Base-by-base conservation (phyloP, 2,113 vertebrate species). In the Carassius gibelio region DNA sequence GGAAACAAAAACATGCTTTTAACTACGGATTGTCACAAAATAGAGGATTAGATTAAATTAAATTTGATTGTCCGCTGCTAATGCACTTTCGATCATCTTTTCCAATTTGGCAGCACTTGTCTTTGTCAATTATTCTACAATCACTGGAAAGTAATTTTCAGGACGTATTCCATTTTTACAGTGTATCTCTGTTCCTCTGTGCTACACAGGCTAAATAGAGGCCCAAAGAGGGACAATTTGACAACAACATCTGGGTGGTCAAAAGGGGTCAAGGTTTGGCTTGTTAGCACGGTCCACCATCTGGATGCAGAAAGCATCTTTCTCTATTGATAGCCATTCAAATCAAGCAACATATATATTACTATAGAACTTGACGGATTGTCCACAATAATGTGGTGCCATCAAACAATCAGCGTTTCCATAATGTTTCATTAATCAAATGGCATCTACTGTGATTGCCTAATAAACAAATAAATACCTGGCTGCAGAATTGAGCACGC, bases 81-180 rank as follows among this genome's bases (percentile, higher is more conserved):
- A 36, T 83, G 75, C 81, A 72, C 52, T 84, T 84, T 72, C n/a
- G 5, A 3, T 19, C 74, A 11, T 62, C 38, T 75, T 61, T 57
- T 81, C 81, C 79, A 78, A 19, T 62, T 82, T 71, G 34, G 30
- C 50, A 59, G 64, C 19, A 72, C 68, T 74, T 78, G 74, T 66
- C 68, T 26, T 75, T 74, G 66, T 15, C 62, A 66, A 62, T 81
- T 72, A 85, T 75, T 74, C n/a, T 42, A 3, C 72, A 48, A 36
- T 77, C 38, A 30, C 78, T n/a, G 36, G 2, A 11, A 48, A 69
- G 19, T 30, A 1, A 62, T 75, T 86, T 85, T 50, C 36, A 69
- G 48, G 59, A 42, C 2, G 21, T 72, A 23, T 72, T 68, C 69
- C n/a, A 79, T 57, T 84, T 55, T 45, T 3, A 74, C 9, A 57